Evolutionary conservation across 1,140 invertebrate species (phyloP).

Genomic region (Lordiphosa stackelbergi): DNA sequence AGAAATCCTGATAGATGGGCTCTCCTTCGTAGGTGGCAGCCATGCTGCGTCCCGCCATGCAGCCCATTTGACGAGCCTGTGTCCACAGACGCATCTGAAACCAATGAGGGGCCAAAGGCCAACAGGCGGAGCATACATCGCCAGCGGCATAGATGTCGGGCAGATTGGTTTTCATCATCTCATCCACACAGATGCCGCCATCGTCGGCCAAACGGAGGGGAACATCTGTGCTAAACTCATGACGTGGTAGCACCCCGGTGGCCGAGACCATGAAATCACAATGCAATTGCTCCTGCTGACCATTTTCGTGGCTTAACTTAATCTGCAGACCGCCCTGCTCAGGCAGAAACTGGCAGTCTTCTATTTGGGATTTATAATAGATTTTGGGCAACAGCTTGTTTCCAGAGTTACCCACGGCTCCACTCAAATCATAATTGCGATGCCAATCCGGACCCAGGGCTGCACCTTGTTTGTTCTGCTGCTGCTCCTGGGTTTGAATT

Average conservation of each 20-base stretch:
- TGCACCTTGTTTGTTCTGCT: constrained; percentile 81
- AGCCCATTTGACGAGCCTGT: constrained; percentile 98
- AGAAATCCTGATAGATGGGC: constrained; percentile 90
- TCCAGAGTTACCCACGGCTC: constrained; percentile 42
- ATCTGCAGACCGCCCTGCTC: constrained; percentile 7
- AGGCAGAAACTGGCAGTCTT: constrained; percentile 7
- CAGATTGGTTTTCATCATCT: constrained; percentile 89
- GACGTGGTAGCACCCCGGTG: constrained; percentile 91
- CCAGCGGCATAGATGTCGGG: constrained; percentile 94
- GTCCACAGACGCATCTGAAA: constrained; percentile 98
- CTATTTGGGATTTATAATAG: constrained; percentile 47
- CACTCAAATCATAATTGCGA: constrained; percentile 82
- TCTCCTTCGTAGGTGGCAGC: constrained; percentile 81
- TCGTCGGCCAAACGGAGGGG: constrained; percentile 82
- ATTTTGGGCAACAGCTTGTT: constrained; percentile 24
- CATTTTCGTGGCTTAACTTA: constrained; percentile 42
- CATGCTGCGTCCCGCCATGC: constrained; percentile 95
- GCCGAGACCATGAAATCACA: constrained; percentile 97
- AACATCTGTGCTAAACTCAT: constrained; percentile 79
- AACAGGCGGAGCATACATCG: constrained; percentile 91
- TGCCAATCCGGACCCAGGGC: constrained; percentile 98
- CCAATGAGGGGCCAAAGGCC: constrained; percentile 91
- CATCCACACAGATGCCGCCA: constrained; percentile 89
- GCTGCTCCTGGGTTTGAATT: constrained; percentile 16
- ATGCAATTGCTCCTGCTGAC: constrained; percentile 49